Evolutionary conservation across 2,888 invertebrate species (phyloP), one percentile per base, ranked within the genome.

Genomic region (Tenthredo amoena): DNA sequence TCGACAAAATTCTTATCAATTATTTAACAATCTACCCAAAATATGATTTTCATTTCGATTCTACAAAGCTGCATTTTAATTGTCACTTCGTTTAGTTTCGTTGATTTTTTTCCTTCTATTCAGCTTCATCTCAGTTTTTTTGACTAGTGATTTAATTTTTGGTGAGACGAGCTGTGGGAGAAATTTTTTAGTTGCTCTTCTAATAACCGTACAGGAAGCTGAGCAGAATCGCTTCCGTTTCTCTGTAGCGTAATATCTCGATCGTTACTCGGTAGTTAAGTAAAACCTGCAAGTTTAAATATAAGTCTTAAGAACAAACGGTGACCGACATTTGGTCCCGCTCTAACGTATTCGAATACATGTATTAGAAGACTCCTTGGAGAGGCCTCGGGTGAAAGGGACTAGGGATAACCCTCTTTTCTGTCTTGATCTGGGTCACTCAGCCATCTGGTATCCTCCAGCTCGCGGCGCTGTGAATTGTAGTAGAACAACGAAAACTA

Each of bases 381-480:
- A 47, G 43, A 68, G 47, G 34, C 37, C 18, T 31, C 68, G 68
- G 83, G 83, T 83, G 83, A 83, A 83, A 83, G 83, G 65, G 83
- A 81, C 81, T 81, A 81, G 81, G 71, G 83, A 83, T 83, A 81
- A 81, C 26, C 26, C 47, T 68, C 68, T 83, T 68, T 83, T 68
- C 71, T 34, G 7, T 31, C 47, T 43, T 34, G 12, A 68, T 68
- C 83, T 71, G 68, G 83, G 83, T 83, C 83, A 83, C 71, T 68
- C 68, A 50, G 71, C 43, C 47, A 83, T 31, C 37, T 40, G 37
- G 62, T 43, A 47, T 65, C 83, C 83, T 68, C 81, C 62, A 26
- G 58, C 62, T 58, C 58, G 58, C 50, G 62, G 40, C 62, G 58
- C 40, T 10, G 34, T 62, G 58, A 40, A 62, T 81, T 62, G 40